These are phyloP conservation scores for Hedychridium roseum DNA, from an alignment of 2,888 invertebrate genomes.

Conservation along the genomic window DNA sequence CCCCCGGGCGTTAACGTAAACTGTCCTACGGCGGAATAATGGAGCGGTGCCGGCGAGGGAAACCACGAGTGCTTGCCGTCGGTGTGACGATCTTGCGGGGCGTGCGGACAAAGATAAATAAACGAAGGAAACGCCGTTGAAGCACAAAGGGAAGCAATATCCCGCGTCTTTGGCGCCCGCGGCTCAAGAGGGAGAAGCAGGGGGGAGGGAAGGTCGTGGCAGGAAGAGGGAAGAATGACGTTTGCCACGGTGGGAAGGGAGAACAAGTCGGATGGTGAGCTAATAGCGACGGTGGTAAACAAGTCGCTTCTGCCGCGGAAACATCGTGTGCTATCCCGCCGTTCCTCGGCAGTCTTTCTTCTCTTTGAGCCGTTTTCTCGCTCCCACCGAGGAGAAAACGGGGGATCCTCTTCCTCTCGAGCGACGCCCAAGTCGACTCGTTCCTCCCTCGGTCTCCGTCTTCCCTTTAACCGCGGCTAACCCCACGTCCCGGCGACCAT, in stretches of 20 bases:
- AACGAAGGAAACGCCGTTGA: constrained; percentile 52
- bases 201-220: too few relatives aligned
- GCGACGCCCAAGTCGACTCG: too few relatives aligned
- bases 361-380: too few relatives aligned
- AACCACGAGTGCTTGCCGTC: constrained; percentile 22
- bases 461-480: constrained; percentile 3
- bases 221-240: too few relatives aligned
- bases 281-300: constrained; percentile 56
- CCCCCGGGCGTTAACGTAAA: constrained; percentile 42
- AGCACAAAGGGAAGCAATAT: constrained; percentile 56
- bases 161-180: constrained; percentile 40
- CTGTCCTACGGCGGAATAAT: constrained; percentile 44
- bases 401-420: too few relatives aligned
- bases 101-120: constrained; percentile 54
- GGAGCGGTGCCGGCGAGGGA: constrained; percentile 31
- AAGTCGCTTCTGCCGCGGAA: constrained; percentile 48
- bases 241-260: too few relatives aligned
- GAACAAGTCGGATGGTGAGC: constrained; percentile 38
- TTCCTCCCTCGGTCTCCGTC: too few relatives aligned
- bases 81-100: constrained; percentile 1
- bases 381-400: too few relatives aligned
- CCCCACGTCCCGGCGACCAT: constrained; percentile 14
- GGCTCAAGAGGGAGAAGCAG: too few relatives aligned
- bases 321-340: constrained; percentile 31
- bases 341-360: constrained; percentile 28